These are phyloP conservation scores for Aphelinus atriplicis DNA, from an alignment of 1,140 invertebrate genomes.

Conservation along the genomic window DNA sequence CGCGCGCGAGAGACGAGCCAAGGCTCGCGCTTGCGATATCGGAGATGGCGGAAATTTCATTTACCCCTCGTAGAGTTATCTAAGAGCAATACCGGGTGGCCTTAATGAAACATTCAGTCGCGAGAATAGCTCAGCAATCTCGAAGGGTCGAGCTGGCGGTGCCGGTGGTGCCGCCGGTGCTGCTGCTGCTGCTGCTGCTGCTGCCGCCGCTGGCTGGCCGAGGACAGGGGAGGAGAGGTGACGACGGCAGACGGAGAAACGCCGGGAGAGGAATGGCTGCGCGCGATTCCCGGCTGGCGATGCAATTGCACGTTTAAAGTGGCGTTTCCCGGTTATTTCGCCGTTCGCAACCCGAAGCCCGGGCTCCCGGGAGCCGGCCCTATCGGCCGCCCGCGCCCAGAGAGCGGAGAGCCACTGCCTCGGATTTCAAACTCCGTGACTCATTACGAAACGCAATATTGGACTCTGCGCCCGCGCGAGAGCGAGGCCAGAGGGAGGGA, in stretches of 20 bases:
- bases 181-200: constrained; percentile 15
- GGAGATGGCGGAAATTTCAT: constrained; percentile 68
- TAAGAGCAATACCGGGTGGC: constrained; percentile 68
- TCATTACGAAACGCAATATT: constrained; percentile 55
- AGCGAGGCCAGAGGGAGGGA: constrained; percentile 1
- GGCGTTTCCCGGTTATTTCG: constrained; percentile 65
- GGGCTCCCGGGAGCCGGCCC: constrained; percentile 38
- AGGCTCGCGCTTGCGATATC: constrained; percentile 59
- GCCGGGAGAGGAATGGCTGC: constrained; percentile 42
- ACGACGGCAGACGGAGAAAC: constrained; percentile 42
- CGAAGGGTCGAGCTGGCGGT: constrained; percentile 58
- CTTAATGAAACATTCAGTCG: constrained; percentile 68
- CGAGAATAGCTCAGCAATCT: constrained; percentile 68
- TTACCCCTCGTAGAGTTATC: constrained; percentile 68
- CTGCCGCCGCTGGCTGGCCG: constrained; percentile 33
- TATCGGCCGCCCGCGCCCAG: constrained; percentile 23
- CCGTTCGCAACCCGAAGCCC: constrained; percentile 57
- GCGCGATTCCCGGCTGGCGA: constrained; percentile 65
- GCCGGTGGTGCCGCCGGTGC: constrained; percentile 37
- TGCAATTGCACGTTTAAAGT: constrained; percentile 68
- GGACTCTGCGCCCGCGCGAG: constrained; percentile 27
- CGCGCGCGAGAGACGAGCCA: constrained; percentile 39
- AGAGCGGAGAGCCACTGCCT: constrained; percentile 47
- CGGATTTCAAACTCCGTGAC: constrained; percentile 52
- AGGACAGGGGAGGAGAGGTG: constrained; percentile 37